Conservation (phyloP, 2,888 invertebrate genomes). For the Eumerus sabulonum region DNA sequence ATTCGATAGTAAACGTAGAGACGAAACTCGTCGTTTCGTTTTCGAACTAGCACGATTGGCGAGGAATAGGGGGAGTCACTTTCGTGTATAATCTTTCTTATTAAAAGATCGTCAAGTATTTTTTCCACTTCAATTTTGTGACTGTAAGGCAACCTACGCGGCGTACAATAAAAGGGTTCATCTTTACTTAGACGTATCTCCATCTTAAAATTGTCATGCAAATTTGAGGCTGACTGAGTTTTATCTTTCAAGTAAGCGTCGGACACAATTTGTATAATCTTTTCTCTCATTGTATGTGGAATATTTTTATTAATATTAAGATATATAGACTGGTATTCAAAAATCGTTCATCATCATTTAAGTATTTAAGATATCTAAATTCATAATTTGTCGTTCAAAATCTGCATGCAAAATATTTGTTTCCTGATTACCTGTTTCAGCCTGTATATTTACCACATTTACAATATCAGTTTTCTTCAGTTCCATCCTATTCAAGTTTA, state of each 20-base stretch:
- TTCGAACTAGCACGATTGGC: conserved; percentile 41
- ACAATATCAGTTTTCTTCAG: no score
- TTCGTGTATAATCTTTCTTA: conserved; percentile 35
- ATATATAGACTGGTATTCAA: not conserved
- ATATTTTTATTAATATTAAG: conserved; percentile 8
- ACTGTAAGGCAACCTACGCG: conserved; percentile 38
- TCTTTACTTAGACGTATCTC: no score
- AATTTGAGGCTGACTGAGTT: not conserved
- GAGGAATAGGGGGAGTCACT: conserved; percentile 55
- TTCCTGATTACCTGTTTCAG: conserved; percentile 17
- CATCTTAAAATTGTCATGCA: no score
- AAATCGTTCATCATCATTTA: no score
- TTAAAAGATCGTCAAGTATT: conserved; percentile 15
- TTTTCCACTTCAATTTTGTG: conserved; percentile 35
- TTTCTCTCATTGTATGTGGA: no score
- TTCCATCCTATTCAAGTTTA: no score
- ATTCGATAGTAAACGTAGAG: conserved; percentile 31
- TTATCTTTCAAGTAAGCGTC: conserved; percentile 4
- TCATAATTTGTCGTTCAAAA: conserved; percentile 23
- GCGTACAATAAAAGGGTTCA: conserved; percentile 17
- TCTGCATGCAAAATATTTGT: not conserved
- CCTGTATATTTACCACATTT: conserved; percentile 10
- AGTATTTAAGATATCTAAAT: no score
- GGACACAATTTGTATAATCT: no score
- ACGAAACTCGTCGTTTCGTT: conserved; percentile 33